These are phyloP conservation scores for Macroteleia sp. DNA, from an alignment of 2,888 invertebrate species.

Conservation along the genomic window DNA sequence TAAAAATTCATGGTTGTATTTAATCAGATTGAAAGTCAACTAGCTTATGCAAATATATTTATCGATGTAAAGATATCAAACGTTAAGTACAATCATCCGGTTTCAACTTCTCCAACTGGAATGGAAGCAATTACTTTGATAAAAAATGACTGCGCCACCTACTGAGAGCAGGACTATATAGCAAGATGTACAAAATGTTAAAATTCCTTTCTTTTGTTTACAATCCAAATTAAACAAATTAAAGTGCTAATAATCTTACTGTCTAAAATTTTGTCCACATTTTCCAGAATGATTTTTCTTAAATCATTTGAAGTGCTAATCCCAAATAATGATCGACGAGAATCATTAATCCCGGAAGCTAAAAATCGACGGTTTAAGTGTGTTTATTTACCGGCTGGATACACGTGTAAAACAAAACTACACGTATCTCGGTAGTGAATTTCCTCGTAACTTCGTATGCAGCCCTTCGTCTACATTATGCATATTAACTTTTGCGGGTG, in stretches of 20 bases:
- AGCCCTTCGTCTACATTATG: conserved; percentile 62
- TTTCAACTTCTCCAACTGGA: no score
- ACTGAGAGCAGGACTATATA: no score
- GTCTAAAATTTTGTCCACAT: no score
- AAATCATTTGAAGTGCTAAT: background rate
- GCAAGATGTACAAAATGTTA: no score
- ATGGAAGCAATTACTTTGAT: no score
- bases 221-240: no score
- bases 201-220: no score
- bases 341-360: conserved; percentile 14
- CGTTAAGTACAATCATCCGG: no score
- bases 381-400: conserved; percentile 60
- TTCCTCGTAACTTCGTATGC: conserved; percentile 55
- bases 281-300: no score
- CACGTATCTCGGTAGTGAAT: conserved; percentile 48
- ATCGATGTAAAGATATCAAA: no score
- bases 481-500: conserved; percentile 63
- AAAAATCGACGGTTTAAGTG: conserved; percentile 53
- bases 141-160: no score
- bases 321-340: conserved; percentile 34
- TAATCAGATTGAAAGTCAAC: background rate
- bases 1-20: background rate
- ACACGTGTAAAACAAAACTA: conserved; percentile 62
- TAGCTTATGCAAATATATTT: background rate
- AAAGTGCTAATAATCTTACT: no score